Evolutionary conservation across 2,113 vertebrate species (phyloP), one percentile per base, ranked within the genome.

Genomic region (Sterrhoptilus dennistouni): DNA sequence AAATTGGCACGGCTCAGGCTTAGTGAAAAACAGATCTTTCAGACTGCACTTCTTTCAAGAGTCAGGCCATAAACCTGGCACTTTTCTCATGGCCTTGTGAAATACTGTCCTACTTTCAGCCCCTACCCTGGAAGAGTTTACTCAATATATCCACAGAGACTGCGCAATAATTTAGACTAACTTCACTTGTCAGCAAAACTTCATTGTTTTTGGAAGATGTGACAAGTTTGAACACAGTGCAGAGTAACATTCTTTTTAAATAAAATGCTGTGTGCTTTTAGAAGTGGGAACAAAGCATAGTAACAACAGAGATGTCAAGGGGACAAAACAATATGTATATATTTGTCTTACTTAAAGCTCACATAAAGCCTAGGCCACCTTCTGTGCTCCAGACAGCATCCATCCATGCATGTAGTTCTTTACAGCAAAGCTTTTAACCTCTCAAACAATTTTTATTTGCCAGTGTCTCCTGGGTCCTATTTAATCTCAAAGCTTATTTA

Each of bases 331-430:
- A 77, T 53, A 83, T 70, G 50, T 66, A 83, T 11, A 15, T 74
- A 89, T 81, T 90, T 90, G 38, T 92, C 78, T 86, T 90, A 90
- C 76, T 90, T 93, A 86, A 83, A 80, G 23, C 68, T 74, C 68
- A 66, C 44, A 76, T 44, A 86, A 93, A 95, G 63, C 50, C 35
- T 61, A 31, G 52, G 71, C 71, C 38, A 70, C 64, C 71, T 77
- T 83, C 76, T 70, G 54, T n/a, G 42, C 90, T 96, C 57, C 68
- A 90, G 75, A 75, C 53, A 83, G 61, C 40, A 81, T 45, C 63
- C 89, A 61, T 66, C 64, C 65, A 35, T 3, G 21, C 63, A 77
- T 4, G 12, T 0, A 1, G 52, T 63, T 90, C 71, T 80, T 53
- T 47, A 90, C 0, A 3, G 68, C 33, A 90, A 86, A 80, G 27